Evolutionary conservation across 2,888 invertebrate genomes (phyloP).

Genomic region (Hyppa rectilinea): DNA sequence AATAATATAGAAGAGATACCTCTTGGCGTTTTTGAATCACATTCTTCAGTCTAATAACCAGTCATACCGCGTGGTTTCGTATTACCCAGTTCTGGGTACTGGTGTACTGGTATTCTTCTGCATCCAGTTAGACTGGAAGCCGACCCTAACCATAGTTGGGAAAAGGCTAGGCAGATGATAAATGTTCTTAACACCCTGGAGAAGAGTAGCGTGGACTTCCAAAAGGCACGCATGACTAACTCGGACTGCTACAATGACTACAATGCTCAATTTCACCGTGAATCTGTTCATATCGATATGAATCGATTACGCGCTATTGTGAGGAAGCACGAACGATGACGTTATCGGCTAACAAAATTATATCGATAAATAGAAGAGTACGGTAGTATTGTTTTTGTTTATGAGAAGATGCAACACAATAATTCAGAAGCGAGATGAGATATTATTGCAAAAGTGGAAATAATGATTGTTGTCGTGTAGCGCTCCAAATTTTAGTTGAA

Average conservation of each 20-base stretch:
- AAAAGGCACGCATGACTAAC: conserved; percentile 27
- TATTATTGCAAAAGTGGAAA: not conserved
- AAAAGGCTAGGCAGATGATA: too few relatives aligned
- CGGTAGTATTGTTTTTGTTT: conserved; percentile 10
- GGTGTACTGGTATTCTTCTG: not conserved
- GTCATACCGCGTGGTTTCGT: too few relatives aligned
- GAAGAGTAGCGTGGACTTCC: not conserved
- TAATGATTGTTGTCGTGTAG: not conserved
- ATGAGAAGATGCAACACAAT: too few relatives aligned
- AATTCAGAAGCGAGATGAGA: too few relatives aligned
- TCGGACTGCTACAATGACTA: conserved; percentile 4
- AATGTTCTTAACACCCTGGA: not conserved
- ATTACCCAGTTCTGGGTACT: not conserved
- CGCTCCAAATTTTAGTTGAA: not conserved
- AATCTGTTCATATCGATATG: conserved; percentile 45
- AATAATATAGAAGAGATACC: too few relatives aligned
- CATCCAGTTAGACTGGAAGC: not conserved
- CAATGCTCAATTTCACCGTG: conserved; percentile 43
- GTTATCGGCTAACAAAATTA: conserved; percentile 33
- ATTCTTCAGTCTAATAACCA: too few relatives aligned
- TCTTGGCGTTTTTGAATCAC: too few relatives aligned
- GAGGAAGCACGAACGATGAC: conserved; percentile 49
- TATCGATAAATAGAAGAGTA: conserved; percentile 12
- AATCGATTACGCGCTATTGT: conserved; percentile 60
- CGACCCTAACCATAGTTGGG: not conserved